Evolutionary conservation across 2,113 vertebrate genomes (phyloP).

Genomic region (Aptenodytes forsteri): DNA sequence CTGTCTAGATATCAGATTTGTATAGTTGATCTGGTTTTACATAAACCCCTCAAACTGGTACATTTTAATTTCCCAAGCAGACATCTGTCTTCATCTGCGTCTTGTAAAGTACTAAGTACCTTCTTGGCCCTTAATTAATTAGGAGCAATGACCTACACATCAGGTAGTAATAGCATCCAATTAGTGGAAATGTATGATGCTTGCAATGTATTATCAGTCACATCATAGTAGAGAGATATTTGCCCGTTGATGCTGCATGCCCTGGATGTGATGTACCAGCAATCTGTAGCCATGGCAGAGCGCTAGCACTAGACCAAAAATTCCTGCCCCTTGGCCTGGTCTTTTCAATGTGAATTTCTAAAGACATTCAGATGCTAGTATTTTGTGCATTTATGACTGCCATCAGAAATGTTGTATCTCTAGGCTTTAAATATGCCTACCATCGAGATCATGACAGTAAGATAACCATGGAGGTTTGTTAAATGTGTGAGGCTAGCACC

Average conservation of each 20-base stretch:
- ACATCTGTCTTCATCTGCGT: not conserved
- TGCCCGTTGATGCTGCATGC: not conserved
- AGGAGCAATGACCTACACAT: not conserved
- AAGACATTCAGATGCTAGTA: not conserved
- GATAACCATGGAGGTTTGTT: not conserved
- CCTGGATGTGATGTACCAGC: not conserved
- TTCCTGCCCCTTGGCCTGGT: not conserved
- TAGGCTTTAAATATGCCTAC: not conserved
- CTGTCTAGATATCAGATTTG: not conserved
- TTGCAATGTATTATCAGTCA: not conserved
- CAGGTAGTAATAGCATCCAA: conserved; percentile 1
- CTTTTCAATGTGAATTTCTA: not conserved
- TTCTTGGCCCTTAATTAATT: conserved; percentile 46
- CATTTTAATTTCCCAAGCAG: conserved; percentile 25
- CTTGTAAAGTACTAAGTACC: conserved; percentile 6
- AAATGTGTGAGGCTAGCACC: not conserved
- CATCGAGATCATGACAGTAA: not conserved
- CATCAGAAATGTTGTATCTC: not conserved
- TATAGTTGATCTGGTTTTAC: not conserved
- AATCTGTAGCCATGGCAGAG: not conserved
- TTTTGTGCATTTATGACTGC: not conserved
- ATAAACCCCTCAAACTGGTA: not conserved
- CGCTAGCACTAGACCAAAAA: not conserved
- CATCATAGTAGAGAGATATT: not conserved
- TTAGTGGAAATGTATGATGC: not conserved